Evolutionary conservation across 2,888 invertebrate species (phyloP).

Genomic region (Kryphioiulus occultus): DNA sequence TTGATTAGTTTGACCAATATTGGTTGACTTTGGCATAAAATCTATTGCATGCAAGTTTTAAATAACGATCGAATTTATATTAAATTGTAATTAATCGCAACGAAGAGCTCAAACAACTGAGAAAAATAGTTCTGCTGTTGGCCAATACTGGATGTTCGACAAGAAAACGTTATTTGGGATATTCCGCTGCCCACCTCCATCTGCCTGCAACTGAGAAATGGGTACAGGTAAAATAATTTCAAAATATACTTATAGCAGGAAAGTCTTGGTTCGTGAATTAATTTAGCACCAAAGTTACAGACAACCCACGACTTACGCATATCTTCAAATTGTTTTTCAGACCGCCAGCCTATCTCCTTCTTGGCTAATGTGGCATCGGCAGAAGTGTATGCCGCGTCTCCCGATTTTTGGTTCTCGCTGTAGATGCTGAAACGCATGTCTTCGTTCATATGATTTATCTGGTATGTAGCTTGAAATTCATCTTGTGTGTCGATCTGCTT

Average conservation of each 20-base stretch:
- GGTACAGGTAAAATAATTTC: neutral
- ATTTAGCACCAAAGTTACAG: neutral
- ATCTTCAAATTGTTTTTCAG: conserved; percentile 75
- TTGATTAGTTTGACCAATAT: neutral
- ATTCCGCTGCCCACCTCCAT: conserved; percentile 86
- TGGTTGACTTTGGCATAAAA: neutral
- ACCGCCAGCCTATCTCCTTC: conserved; percentile 81
- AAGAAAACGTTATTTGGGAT: conserved; percentile 78
- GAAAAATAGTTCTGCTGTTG: neutral
- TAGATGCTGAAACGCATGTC: too few species aligned
- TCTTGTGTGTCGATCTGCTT: too few species aligned
- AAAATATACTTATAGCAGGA: neutral
- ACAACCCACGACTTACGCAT: conserved; percentile 73
- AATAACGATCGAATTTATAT: too few species aligned
- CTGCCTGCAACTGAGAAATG: conserved; percentile 70
- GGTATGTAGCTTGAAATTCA: too few species aligned
- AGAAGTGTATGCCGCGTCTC: conserved; percentile 85
- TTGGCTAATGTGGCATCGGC: conserved; percentile 81
- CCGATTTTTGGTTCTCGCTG: conserved; percentile 76
- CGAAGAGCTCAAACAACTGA: neutral
- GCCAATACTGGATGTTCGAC: neutral
- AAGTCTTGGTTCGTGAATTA: too few species aligned
- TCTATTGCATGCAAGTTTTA: neutral
- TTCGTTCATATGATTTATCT: too few species aligned
- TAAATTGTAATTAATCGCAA: neutral